Evolutionary conservation across 1,140 invertebrate genomes (phyloP).

Genomic region (Drosophila biarmipes): DNA sequence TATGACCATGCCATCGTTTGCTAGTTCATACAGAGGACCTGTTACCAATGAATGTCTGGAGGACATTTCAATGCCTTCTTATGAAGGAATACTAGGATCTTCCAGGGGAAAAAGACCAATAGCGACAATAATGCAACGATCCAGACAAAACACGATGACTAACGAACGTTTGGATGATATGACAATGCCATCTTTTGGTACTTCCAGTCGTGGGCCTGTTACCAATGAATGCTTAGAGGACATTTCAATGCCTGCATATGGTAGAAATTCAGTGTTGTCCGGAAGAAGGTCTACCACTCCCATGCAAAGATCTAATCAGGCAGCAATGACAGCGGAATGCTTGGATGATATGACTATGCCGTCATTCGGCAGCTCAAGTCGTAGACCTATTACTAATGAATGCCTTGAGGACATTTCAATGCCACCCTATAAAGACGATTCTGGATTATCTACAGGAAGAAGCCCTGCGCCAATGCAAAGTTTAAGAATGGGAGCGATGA

Average conservation of each 20-base stretch:
- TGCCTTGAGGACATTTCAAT: conserved; percentile 7
- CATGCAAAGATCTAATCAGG: not conserved
- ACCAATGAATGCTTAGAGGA: conserved; percentile 1
- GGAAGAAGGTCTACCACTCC: not conserved
- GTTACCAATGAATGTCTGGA: not conserved
- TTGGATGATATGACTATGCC: conserved; percentile 14
- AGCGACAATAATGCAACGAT: not conserved
- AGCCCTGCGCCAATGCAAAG: not conserved
- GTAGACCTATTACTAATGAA: not conserved
- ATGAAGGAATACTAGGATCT: not conserved
- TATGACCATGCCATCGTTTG: conserved; percentile 11
- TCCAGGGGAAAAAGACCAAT: not conserved
- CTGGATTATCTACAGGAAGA: not conserved
- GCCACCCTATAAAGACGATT: not conserved
- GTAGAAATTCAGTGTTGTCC: not conserved
- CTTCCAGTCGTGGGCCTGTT: not conserved
- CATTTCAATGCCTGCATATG: conserved; percentile 11
- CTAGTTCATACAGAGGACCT: not conserved
- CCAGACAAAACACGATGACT: not conserved
- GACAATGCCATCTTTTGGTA: conserved; percentile 8
- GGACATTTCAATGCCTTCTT: conserved; percentile 1
- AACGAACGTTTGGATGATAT: conserved; percentile 9
- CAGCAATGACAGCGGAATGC: not conserved
- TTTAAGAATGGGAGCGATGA: not conserved
- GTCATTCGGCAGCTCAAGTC: not conserved